Evolutionary conservation across 2,113 vertebrate species (phyloP), one percentile per base, ranked within the genome.

Genomic region (Sakesphorus luctuosus): DNA sequence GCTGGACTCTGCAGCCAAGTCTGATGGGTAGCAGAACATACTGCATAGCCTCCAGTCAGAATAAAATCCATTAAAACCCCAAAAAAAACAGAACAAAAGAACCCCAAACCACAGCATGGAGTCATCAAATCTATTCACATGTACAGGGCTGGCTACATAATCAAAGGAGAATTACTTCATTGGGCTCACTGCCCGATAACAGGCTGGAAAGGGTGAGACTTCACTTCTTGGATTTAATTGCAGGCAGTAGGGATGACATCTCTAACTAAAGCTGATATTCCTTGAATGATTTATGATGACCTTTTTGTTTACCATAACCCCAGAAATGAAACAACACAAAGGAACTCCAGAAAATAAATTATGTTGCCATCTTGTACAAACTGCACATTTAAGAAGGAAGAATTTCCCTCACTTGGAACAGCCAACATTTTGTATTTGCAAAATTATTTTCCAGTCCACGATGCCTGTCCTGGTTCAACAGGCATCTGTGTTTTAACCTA

Each of bases 111-210:
- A 87, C 40, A 94, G 75, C 73, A 87, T 72, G 77, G 50, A 94
- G 84, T 66, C 94, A 84, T 94, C 86, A 87, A 73, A 93, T 84
- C 80, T 89, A 74, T 93, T 96, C 71, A 58, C 71, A 91, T 3
- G 1, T 73, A 79, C 63, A 90, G 50, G 62, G 76, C 71, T 89
- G 80, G 84, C 87, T 91, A 26, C 50, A 92, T 74, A 94, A 94
- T 94, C 74, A 82, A 96, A 95, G 58, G 80, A 89, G 93, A 95
- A 96, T 95, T 82, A 89, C 90, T 94, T 91, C 71, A 94, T 55
- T 93, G 66, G 81, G 86, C 94, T 87, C 67, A 31, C 23, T 31
- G 90, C 93, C 81, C 88, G 82, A 77, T n/a, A 91, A 69, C 1
- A 3, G 56, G 61, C 55, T 89, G 85, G 71, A 94, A 75, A 68